These are phyloP conservation scores for Monarcha castaneiventris DNA, from an alignment of 2,113 vertebrate genomes.

Conservation along the genomic window DNA sequence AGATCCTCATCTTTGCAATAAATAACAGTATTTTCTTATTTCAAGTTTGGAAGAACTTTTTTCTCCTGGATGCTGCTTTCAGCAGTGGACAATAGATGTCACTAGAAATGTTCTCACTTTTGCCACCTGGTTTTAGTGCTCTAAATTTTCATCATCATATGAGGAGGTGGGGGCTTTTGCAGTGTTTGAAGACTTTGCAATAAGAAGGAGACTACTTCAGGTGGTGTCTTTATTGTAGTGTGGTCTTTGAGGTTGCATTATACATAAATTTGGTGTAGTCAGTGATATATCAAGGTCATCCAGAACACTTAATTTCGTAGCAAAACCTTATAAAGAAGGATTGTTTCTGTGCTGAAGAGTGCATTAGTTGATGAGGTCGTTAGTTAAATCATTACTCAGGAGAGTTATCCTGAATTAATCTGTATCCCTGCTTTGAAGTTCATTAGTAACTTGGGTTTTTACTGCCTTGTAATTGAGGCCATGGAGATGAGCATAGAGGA, in stretches of 20 bases:
- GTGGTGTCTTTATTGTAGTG: neutral
- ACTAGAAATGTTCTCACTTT: neutral
- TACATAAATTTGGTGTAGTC: neutral
- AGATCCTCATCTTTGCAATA: neutral
- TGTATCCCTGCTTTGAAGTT: conserved; percentile 13
- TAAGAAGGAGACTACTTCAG: neutral
- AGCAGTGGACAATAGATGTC: neutral
- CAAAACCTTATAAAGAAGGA: neutral
- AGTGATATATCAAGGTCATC: neutral
- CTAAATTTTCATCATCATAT: neutral
- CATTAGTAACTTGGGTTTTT: neutral
- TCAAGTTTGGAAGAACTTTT: neutral
- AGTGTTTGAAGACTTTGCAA: neutral
- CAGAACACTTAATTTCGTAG: neutral
- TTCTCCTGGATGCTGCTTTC: neutral
- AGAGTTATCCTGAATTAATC: neutral
- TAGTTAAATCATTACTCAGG: neutral
- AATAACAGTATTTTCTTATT: neutral
- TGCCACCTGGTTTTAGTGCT: neutral
- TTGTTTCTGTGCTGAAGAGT: neutral
- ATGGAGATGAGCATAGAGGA: neutral
- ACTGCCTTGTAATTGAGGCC: neutral
- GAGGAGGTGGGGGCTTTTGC: rapidly evolving
- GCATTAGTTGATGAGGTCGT: neutral
- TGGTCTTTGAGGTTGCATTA: neutral